Evolutionary conservation across 2,888 invertebrate species (phyloP), one percentile per base, ranked within the genome.

Genomic region (Scaeva pyrastri): DNA sequence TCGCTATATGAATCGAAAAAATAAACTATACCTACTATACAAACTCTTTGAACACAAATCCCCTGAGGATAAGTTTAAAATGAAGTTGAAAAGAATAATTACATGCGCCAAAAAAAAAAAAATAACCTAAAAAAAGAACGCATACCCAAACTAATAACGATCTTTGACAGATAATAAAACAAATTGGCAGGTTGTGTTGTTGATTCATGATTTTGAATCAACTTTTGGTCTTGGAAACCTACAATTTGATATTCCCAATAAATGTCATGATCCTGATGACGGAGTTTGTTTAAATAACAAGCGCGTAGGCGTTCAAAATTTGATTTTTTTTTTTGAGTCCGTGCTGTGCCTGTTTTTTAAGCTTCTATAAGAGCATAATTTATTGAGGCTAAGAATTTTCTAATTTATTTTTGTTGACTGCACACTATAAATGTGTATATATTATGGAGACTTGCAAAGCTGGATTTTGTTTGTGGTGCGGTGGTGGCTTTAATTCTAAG

Each of bases 301-400:
- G 75, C 45, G 72, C 26, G 26, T 31, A 0, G 52, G 76, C 72
- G 73, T 77, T 31, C 16, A 19, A 48, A 64, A 43, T 11, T 16
- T 43, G n/a, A 23, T 43, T 19, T 21, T 50, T 60, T 58, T 43
- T 52, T 19, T 60, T 21, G 60, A 60, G 19, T 58, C 36, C 62
- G 55, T 62, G 66, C 68, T 60, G 41, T 68, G 52, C 36, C 36
- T 43, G 56, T 45, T 48, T 31, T 36, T 21, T 52, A 68, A 68
- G 60, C 72, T 62, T 48, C 21, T 48, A 39, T 55, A 45, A 70
- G 43, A 55, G 60, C 55, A 58, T 81, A 52, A 84, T 86, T 86
- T 86, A 86, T 85, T 78, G 66, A 70, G 81, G 86, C 70, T 78
- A 82, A 64, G 77, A 82, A 77, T 81, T 86, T 78, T 74, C 70